Conservation (phyloP, 35 echinoderm and acorn worm genomes). For the Apostichopus californicus region DNA sequence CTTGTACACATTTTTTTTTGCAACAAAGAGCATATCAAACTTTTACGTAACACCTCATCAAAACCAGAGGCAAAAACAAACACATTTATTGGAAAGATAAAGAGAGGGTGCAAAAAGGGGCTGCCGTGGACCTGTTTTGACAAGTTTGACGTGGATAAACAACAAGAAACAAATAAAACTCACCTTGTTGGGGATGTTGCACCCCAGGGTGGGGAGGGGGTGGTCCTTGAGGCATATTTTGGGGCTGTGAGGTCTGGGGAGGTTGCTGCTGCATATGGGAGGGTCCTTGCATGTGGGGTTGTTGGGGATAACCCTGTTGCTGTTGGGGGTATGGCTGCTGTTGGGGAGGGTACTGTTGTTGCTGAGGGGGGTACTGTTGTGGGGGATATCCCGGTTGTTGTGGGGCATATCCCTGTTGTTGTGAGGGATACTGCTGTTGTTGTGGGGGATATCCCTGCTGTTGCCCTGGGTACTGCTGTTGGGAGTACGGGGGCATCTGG, state of each 20-base stretch:
- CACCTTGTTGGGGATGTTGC: slow-evolving; percentile 46
- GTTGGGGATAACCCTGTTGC: slow-evolving; percentile 17
- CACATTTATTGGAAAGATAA: too few relatives aligned
- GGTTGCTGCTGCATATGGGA: slow-evolving; percentile 42
- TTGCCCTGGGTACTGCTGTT: slow-evolving; percentile 1
- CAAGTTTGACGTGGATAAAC: neutral
- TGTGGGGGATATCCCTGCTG: neutral
- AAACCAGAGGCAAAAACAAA: too few relatives aligned
- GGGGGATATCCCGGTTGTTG: slow-evolving; percentile 13
- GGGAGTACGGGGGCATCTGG: neutral
- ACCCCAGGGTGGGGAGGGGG: slow-evolving; percentile 25
- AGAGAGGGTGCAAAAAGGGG: too few relatives aligned
- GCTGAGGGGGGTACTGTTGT: neutral
- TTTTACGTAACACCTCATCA: too few relatives aligned
- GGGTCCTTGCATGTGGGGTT: slow-evolving; percentile 11
- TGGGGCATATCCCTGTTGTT: slow-evolving; percentile 9
- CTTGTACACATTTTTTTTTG: too few relatives aligned
- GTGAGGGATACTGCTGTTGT: neutral
- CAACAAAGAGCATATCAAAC: too few relatives aligned
- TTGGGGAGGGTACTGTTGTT: slow-evolving; percentile 4
- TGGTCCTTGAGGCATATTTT: slow-evolving; percentile 46
- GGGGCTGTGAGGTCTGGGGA: slow-evolving; percentile 9
- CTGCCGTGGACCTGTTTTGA: neutral
- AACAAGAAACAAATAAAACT: neutral
- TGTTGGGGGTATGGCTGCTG: slow-evolving; percentile 47